Conservation (phyloP, 2,888 invertebrate genomes). For the Lymantria monacha region DNA sequence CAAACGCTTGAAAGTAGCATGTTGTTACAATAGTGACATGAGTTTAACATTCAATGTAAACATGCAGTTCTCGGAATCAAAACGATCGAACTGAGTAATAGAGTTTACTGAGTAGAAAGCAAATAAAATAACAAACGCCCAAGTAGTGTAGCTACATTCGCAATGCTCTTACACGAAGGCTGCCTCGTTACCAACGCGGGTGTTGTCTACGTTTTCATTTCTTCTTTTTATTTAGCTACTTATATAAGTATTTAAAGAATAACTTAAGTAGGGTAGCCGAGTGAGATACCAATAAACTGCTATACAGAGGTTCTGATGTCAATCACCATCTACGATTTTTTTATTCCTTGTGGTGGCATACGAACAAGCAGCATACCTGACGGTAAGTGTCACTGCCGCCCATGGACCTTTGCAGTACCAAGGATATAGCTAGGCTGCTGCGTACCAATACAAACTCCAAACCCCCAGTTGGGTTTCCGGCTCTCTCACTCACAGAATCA, state of each 20-base stretch:
- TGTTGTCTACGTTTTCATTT: constrained; percentile 56
- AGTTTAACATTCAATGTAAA: constrained; percentile 72
- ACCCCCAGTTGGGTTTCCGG: too few relatives aligned
- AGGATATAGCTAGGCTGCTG: too few relatives aligned
- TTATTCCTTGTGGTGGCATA: too few relatives aligned
- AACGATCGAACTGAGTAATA: constrained; percentile 71
- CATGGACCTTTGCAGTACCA: too few relatives aligned
- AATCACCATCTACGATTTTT: too few relatives aligned
- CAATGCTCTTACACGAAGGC: constrained; percentile 44
- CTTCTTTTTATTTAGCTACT: constrained; percentile 59
- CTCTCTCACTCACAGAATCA: too few relatives aligned
- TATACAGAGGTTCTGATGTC: too few relatives aligned
- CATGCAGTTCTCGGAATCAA: constrained; percentile 73
- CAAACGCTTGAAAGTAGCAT: constrained; percentile 58
- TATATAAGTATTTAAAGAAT: constrained; percentile 36
- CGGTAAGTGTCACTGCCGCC: too few relatives aligned
- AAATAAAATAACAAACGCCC: constrained; percentile 74
- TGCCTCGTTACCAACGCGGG: constrained; percentile 48
- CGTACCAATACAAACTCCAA: too few relatives aligned
- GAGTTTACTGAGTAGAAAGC: constrained; percentile 72
- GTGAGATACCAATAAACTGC: too few relatives aligned
- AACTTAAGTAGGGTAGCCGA: too few relatives aligned
- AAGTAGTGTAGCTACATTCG: constrained; percentile 53
- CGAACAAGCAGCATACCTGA: too few relatives aligned
- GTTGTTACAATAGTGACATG: constrained; percentile 71